Base-by-base conservation (phyloP, 2,888 invertebrate genomes). In the Chaetogeoica ovagalla region DNA sequence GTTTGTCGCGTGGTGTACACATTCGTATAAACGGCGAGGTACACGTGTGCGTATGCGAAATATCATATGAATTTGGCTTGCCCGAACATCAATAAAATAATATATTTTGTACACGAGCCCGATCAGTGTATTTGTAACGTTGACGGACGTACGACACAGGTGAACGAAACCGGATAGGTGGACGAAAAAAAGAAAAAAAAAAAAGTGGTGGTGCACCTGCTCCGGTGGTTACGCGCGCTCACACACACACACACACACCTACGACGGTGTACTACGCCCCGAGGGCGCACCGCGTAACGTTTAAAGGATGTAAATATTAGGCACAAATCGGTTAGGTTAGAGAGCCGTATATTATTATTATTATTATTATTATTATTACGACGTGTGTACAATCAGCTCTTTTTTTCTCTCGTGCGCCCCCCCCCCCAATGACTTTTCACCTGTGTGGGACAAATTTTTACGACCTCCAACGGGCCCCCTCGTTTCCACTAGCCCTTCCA, bases 171-270 rank as follows among this genome's bases (percentile, higher is more conserved):
- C 79, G 79, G 79, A 79, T 71, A 71, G 71, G 79, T 71, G 79
- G 79, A 79, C 79, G 65, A 71, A 71, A 71, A n/a, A n/a, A n/a
- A n/a, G n/a, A n/a, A n/a, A n/a, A n/a, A n/a, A n/a, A n/a, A n/a
- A n/a, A n/a, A n/a, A n/a, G n/a, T n/a, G n/a, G n/a, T n/a, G n/a
- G 71, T 71, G 63, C 79, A 79, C 79, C 79, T 79, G 79, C 79
- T 79, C 70, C 79, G 70, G 63, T 71, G n/a, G n/a, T n/a, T 70
- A 70, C 23, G 39, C 60, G 55, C 75, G n/a, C n/a, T n/a, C 6
- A 43, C 43, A 39, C 60, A 55, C 75, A 4, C 30, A 4, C 9
- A 43, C 43, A 43, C 43, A 43, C 43, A 75, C 75, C 75, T 79
- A 79, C 77, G 21, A 79, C 30, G 30, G 4, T 30, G 4, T 77